These are phyloP conservation scores for Embidobia sp. DNA, from an alignment of 2,888 invertebrate species.

Conservation along the genomic window DNA sequence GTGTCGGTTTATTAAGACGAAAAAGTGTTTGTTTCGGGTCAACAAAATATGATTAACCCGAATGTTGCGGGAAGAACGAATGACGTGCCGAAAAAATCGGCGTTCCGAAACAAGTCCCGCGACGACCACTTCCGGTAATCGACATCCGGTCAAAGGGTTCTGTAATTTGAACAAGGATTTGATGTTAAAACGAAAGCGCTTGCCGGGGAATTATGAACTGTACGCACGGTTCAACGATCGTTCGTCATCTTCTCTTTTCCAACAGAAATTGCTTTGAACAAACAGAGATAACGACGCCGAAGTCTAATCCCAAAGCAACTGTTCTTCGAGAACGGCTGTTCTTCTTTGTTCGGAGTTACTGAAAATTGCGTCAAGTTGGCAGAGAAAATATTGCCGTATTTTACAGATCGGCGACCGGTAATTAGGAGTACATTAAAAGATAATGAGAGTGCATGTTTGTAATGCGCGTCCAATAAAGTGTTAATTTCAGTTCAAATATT, in stretches of 20 bases:
- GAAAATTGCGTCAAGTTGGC: too few species aligned
- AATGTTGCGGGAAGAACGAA: background rate
- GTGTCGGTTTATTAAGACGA: constrained; percentile 43
- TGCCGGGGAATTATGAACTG: constrained; percentile 64
- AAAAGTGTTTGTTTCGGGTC: constrained; percentile 36
- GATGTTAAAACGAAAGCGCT: constrained; percentile 60
- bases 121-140: constrained; percentile 14
- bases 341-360: background rate
- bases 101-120: background rate
- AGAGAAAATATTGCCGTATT: too few species aligned
- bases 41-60: constrained; percentile 39
- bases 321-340: constrained; percentile 26
- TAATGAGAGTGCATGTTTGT: too few species aligned
- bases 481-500: too few species aligned
- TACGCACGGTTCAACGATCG: constrained; percentile 56
- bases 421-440: too few species aligned
- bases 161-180: too few species aligned
- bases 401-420: too few species aligned
- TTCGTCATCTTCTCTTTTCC: constrained; percentile 55
- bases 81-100: too few species aligned
- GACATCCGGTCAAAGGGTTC: constrained; percentile 58
- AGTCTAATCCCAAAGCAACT: constrained; percentile 32
- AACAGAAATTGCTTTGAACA: constrained; percentile 36
- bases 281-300: constrained; percentile 36
- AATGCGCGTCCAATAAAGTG: too few species aligned